phyloP scores from a whole-genome alignment of 1,140 invertebrate species.

The Leptinotarsa texana region DNA sequence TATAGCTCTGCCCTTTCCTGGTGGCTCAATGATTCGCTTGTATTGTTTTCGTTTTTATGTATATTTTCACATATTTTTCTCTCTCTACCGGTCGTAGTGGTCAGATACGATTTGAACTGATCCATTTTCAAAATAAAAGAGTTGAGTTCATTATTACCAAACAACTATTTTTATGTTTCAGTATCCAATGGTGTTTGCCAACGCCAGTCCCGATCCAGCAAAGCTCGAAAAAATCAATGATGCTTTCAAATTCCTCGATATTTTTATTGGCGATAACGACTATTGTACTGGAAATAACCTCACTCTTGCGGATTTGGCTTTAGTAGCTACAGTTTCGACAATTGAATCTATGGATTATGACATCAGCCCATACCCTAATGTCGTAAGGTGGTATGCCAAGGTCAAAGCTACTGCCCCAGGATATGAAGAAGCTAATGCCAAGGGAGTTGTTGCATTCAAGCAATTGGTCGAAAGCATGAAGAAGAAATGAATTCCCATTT shows the following conservation, averaged over 20 bases:
- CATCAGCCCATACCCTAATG: conserved; percentile 69
- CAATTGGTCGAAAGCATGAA: conserved; percentile 46
- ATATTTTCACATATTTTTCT: no score
- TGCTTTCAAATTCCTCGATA: conserved; percentile 68
- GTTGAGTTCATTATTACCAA: background rate
- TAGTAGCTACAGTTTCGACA: conserved; percentile 67
- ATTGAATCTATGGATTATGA: conserved; percentile 69
- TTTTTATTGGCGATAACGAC: conserved; percentile 66
- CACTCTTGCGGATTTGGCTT: conserved; percentile 73
- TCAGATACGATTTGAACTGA: no score
- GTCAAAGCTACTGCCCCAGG: conserved; percentile 70
- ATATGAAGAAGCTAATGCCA: conserved; percentile 72
- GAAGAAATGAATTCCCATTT: conserved; percentile 39
- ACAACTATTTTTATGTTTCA: conserved; percentile 52
- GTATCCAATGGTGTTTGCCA: conserved; percentile 73
- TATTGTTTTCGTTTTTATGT: no score
- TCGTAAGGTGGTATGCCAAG: conserved; percentile 69
- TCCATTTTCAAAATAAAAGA: no score
- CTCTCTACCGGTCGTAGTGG: no score
- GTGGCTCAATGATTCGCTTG: no score
- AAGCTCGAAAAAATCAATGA: conserved; percentile 67
- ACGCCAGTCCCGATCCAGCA: conserved; percentile 64
- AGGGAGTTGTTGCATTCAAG: conserved; percentile 56
- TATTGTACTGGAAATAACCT: conserved; percentile 70
- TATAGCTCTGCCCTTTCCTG: no score